Conservation (phyloP, 2,888 invertebrate species). For the Drosophila paramelanica region DNA sequence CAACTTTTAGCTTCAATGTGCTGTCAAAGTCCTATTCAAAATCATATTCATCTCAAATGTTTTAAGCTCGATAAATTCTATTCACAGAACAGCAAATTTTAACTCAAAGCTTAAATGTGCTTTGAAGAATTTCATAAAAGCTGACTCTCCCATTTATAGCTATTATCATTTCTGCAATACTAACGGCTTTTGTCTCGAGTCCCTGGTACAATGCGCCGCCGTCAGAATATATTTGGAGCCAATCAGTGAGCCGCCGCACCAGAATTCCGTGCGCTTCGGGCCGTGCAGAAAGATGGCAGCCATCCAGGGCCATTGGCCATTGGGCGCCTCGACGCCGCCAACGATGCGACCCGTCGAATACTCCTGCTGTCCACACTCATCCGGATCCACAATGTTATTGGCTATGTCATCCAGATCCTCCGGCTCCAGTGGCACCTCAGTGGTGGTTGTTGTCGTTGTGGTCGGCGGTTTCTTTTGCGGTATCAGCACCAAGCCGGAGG, state of each 20-base stretch:
- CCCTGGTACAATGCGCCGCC: conserved; percentile 97
- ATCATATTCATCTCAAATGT: not conserved
- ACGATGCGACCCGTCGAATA: conserved; percentile 94
- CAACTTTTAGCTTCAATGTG: not conserved
- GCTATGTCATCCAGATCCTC: conserved; percentile 73
- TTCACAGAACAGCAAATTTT: not conserved
- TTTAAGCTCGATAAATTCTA: not conserved
- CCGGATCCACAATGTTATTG: conserved; percentile 83
- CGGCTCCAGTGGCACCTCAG: conserved; percentile 75
- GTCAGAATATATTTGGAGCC: conserved; percentile 92
- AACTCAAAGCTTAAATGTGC: not conserved
- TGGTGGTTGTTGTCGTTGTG: conserved; percentile 86
- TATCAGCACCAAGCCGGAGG: conserved; percentile 76
- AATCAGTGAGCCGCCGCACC: conserved; percentile 96
- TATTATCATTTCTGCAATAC: conserved; percentile 73
- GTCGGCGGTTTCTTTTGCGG: conserved; percentile 85
- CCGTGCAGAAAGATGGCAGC: conserved; percentile 96
- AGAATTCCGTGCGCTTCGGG: conserved; percentile 93
- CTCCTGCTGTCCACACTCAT: conserved; percentile 92
- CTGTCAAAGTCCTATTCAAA: not conserved
- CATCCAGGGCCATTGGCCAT: conserved; percentile 98
- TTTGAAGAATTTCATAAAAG: not conserved
- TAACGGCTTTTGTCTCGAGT: conserved; percentile 95
- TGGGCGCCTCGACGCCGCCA: conserved; percentile 93
- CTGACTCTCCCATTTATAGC: not conserved